phyloP scores from a whole-genome alignment of 2,113 vertebrate genomes.

The Psittacara wagleri region DNA sequence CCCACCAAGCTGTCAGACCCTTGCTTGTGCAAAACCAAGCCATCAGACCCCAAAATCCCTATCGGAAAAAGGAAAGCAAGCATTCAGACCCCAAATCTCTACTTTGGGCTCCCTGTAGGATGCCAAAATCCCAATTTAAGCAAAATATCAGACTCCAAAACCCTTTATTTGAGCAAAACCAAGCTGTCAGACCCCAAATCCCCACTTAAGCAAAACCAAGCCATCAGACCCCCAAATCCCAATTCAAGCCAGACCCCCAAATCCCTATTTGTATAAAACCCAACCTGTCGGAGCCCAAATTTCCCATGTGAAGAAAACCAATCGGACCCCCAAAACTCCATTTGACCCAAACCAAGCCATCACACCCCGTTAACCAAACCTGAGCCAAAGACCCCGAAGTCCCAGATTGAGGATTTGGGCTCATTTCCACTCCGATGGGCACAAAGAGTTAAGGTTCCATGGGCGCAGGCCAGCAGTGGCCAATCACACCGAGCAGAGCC shows the following conservation, averaged over 20 bases:
- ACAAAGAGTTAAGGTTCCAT: constrained; percentile 61
- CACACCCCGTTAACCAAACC: neutral
- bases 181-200: neutral
- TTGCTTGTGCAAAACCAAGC: neutral
- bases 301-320: neutral
- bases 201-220: accelerated
- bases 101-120: too few species aligned
- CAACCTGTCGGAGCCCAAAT: neutral
- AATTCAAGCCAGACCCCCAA: neutral
- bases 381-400: neutral
- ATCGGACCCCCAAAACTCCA: neutral
- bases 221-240: neutral
- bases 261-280: neutral
- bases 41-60: neutral
- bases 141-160: too few species aligned
- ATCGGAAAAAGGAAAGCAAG: neutral
- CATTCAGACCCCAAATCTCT: neutral
- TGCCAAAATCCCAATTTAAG: neutral
- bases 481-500: constrained; percentile 29
- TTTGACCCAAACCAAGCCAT: neutral
- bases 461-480: neutral
- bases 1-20: neutral
- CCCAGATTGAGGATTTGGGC: neutral
- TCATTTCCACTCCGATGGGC: neutral
- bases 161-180: neutral